These are phyloP conservation scores for Pangasianodon gigas DNA, from an alignment of 2,113 vertebrate species.

Conservation along the genomic window DNA sequence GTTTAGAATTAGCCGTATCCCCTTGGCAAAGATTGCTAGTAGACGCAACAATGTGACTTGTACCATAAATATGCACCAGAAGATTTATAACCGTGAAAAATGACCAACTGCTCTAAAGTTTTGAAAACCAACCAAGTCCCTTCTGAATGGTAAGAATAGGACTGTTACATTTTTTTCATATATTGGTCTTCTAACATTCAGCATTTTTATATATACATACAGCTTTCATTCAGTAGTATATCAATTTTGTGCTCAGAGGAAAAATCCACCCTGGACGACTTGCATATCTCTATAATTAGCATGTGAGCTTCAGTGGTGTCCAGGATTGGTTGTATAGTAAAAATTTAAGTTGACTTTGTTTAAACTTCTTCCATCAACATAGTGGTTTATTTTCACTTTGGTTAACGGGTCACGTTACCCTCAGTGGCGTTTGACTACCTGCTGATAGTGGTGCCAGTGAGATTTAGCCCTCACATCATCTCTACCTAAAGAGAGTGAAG, in stretches of 20 bases:
- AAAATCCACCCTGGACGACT: background rate
- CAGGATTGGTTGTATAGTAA: background rate
- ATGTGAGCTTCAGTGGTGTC: background rate
- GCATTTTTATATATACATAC: background rate
- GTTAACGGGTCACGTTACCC: background rate
- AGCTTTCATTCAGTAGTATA: background rate
- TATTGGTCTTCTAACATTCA: conserved; percentile 33
- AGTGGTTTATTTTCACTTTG: background rate
- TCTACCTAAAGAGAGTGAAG: background rate
- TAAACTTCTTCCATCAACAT: background rate
- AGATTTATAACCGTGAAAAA: conserved; percentile 43
- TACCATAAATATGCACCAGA: conserved; percentile 46
- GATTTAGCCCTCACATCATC: background rate
- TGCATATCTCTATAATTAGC: background rate
- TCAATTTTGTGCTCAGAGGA: background rate
- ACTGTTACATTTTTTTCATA: background rate
- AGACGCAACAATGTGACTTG: conserved; percentile 51
- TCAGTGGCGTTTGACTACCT: background rate
- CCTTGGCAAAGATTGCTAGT: conserved; percentile 37
- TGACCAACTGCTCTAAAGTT: conserved; percentile 37
- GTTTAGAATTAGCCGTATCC: conserved; percentile 47
- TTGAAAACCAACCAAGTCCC: conserved; percentile 20
- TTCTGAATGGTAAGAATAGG: conserved; percentile 9
- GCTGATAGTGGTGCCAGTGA: background rate
- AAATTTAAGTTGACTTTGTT: background rate